Conservation (phyloP, 2,888 invertebrate species). For the Hermaeophaga mercurialis region DNA sequence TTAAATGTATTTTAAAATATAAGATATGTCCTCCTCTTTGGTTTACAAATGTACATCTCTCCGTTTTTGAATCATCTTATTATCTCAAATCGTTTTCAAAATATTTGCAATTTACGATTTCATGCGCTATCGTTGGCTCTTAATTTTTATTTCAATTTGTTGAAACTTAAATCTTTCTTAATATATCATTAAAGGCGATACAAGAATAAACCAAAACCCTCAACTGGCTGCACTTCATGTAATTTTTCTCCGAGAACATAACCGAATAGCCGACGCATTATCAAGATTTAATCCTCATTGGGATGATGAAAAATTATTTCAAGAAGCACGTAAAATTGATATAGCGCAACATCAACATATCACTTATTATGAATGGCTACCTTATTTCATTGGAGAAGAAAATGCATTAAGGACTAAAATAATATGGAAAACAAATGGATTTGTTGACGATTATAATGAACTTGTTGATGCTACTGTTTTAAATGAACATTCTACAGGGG, state of each 20-base stretch:
- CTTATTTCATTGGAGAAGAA: conserved; percentile 69
- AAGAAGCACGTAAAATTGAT: conserved; percentile 71
- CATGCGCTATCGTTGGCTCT: no score
- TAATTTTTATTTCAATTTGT: no score
- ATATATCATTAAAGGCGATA: conserved; percentile 62
- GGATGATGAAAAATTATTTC: conserved; percentile 73
- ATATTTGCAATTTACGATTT: no score
- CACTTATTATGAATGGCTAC: conserved; percentile 77
- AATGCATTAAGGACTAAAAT: conserved; percentile 67
- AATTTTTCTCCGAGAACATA: conserved; percentile 73
- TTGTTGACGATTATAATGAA: conserved; percentile 70
- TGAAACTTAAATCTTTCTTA: no score
- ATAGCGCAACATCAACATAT: conserved; percentile 74
- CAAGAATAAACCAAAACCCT: conserved; percentile 72
- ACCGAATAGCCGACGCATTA: conserved; percentile 68
- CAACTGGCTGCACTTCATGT: conserved; percentile 72
- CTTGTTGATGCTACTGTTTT: conserved; percentile 67
- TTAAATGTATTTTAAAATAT: no score
- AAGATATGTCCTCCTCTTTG: no score
- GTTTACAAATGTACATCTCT: no score
- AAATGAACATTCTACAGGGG: conserved; percentile 73
- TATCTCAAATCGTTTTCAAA: no score
- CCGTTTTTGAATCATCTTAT: no score
- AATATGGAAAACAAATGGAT: conserved; percentile 64
- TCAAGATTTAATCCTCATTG: conserved; percentile 72